A percentile compares a stretch with the other conserved stretches of the same genome.
These are phyloP conservation scores for Azemiops feae DNA, from an alignment of 2,113 vertebrate species.

Conservation along the genomic window DNA sequence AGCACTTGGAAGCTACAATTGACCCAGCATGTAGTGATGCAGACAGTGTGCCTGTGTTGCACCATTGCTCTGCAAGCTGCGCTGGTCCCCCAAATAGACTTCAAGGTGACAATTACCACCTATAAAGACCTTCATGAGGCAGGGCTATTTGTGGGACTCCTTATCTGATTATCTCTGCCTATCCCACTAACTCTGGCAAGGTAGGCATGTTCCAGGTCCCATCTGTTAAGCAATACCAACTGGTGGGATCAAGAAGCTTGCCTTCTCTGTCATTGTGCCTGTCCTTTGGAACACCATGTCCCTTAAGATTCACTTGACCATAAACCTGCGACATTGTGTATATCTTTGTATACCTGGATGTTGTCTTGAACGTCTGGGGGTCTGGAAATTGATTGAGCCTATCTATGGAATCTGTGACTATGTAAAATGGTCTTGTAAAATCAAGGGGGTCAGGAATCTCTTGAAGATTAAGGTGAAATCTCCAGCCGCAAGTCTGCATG, in stretches of 20 bases:
- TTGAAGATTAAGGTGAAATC: neutral
- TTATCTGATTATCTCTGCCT: neutral
- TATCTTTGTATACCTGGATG: neutral
- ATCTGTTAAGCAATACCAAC: neutral
- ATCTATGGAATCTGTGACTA: neutral
- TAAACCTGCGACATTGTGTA: neutral
- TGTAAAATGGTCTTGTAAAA: neutral
- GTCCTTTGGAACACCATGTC: neutral
- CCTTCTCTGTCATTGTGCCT: neutral
- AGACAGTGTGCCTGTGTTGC: neutral
- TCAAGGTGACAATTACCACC: neutral
- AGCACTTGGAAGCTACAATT: neutral
- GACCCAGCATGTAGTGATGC: neutral
- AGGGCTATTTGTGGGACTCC: neutral
- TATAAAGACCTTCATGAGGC: neutral
- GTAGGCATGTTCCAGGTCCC: neutral
- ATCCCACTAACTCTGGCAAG: neutral
- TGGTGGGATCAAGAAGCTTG: neutral
- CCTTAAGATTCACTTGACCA: neutral
- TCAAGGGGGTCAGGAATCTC: neutral
- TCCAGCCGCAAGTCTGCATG: neutral
- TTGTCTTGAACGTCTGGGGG: neutral
- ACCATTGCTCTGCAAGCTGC: neutral
- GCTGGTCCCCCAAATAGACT: neutral
- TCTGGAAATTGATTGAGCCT: neutral